phyloP scores from a whole-genome alignment of 2,888 invertebrate genomes.

The Gerris lacustris region DNA sequence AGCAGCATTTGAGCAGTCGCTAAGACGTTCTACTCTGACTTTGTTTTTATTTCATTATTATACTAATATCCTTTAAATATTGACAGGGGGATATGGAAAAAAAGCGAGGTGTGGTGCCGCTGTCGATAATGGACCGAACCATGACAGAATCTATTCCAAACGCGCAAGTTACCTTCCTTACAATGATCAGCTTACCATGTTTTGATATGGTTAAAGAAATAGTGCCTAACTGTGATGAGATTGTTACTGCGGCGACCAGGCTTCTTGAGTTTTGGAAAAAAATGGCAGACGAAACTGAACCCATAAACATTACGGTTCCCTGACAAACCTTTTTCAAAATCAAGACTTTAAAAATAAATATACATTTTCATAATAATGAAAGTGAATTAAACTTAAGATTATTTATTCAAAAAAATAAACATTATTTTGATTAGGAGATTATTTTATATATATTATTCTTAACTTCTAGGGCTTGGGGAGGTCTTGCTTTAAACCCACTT shows the following conservation, averaged over 20 bases:
- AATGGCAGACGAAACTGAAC: neutral
- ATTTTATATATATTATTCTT: too few relatives aligned
- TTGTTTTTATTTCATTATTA: neutral
- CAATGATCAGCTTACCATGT: constrained; percentile 13
- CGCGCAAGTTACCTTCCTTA: constrained; percentile 12
- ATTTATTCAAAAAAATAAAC: too few relatives aligned
- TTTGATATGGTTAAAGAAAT: constrained; percentile 8
- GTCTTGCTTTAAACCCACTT: too few relatives aligned
- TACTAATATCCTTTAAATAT: constrained; percentile 1
- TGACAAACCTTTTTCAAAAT: too few relatives aligned
- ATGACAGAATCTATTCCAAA: neutral
- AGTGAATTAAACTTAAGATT: too few relatives aligned
- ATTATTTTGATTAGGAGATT: too few relatives aligned
- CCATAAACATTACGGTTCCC: too few relatives aligned
- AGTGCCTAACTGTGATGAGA: constrained; percentile 8
- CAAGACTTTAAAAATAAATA: too few relatives aligned
- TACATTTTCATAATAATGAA: too few relatives aligned
- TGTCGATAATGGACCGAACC: constrained; percentile 13
- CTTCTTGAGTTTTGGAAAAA: neutral
- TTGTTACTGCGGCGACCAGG: neutral
- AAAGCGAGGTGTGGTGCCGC: constrained; percentile 5
- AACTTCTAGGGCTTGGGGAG: too few relatives aligned
- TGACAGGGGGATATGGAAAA: constrained; percentile 14
- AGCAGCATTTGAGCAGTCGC: too few relatives aligned
- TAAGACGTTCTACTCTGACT: neutral